Evolutionary conservation across 2,888 invertebrate species (phyloP).

Genomic region (Netelia inedita): DNA sequence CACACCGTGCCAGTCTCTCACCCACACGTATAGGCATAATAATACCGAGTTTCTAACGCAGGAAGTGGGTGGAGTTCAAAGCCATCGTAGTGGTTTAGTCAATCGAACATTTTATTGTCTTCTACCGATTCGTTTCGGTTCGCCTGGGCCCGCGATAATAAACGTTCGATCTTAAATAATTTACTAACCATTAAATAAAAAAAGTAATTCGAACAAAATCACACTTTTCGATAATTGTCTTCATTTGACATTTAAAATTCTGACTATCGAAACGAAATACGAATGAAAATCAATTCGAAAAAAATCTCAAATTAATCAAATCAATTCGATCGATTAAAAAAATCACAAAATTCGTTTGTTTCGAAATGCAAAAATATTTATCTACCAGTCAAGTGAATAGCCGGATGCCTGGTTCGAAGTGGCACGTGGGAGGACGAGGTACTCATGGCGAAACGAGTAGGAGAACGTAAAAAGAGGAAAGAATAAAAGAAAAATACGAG

Average conservation of each 20-base stretch:
- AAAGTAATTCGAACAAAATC: too few relatives aligned
- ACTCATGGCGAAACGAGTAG: background rate
- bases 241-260: too few relatives aligned
- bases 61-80: conserved; percentile 37
- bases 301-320: background rate
- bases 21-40: conserved; percentile 22
- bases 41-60: conserved; percentile 53
- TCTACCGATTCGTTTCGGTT: background rate
- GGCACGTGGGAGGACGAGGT: background rate
- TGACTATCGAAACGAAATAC: too few relatives aligned
- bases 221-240: too few relatives aligned
- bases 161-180: too few relatives aligned
- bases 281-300: background rate
- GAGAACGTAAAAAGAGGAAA: background rate
- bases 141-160: conserved; percentile 16
- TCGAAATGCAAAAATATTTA: too few relatives aligned
- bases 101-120: conserved; percentile 53
- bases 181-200: too few relatives aligned
- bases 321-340: too few relatives aligned
- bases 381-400: background rate
- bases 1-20: conserved; percentile 14
- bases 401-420: background rate
- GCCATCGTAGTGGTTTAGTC: conserved; percentile 51
- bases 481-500: conserved; percentile 19
- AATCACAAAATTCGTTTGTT: too few relatives aligned